Base-by-base conservation (phyloP, 2,888 invertebrate species). In the Sympetrum striolatum region DNA sequence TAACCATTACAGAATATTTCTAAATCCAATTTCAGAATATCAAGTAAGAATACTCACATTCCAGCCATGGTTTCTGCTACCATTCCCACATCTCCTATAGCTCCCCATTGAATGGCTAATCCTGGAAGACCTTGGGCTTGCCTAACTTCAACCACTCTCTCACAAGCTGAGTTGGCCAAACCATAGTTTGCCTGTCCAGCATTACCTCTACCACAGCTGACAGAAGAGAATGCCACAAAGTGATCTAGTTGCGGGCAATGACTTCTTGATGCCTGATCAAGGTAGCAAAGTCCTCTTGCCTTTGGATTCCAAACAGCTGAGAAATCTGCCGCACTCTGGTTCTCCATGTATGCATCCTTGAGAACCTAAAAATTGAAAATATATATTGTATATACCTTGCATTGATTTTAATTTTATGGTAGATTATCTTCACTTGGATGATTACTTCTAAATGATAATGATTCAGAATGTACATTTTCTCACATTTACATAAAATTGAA, bases 181-280 rank as follows among this genome's bases (percentile, higher is more conserved):
- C 99, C 99, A 94, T 99, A 99, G 95, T 99, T 99, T 91, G 97
- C 96, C 95, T 99, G 99, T 6, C 99, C 99, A 90, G 97, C 96
- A 94, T 99, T 99, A 91, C 99, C 99, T 92, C 99, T 96, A 22
- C 99, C 99, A 94, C 99, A 98, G 64, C 98, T 98, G 91, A 99
- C 97, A 80, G 98, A 98, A 73, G 99, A 99, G 95, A 99, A 99
- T 91, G 96, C 97, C 90, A 99, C 98, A 93, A 99, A 99, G 95
- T 98, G 97, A 93, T 99, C 98, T 92, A 98, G 94, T 92, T 97
- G 96, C 0, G 97, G 96, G 92, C 98, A 98, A 91, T 96, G 93
- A 92, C 95, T 95, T 91, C 99, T 96, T 0, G 98, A 97, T 15
- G 96, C 96, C 39, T 93, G 94, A 94, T 99, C 99, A 92, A 99